Base-by-base conservation (phyloP, 53 echinoderm and acorn worm genomes). In the Luidia sarsii region DNA sequence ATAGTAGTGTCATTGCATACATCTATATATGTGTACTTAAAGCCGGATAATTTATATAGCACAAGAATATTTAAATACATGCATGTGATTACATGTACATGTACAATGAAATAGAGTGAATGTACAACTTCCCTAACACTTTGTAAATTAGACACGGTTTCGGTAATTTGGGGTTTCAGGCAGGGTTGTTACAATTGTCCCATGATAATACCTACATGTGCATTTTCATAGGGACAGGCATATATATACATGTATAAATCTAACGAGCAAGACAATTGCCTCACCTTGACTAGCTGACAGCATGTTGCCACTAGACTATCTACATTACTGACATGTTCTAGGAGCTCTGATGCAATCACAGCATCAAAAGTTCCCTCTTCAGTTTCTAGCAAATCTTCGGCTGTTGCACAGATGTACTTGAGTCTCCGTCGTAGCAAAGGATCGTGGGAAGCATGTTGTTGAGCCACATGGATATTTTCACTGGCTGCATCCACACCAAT, bases 251-350 rank as follows among this genome's bases (percentile, higher is more conserved):
- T 27, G 22, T 27, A 54, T 9, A 24, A 11, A 61, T 28, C 29
- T 10, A 22, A 14, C 28, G 10, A 35, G 22, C 11, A 0, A 70
- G 18, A 23, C 10, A 41, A n/a, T n/a, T n/a, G n/a, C 41, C 51
- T 70, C 61, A 99, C 99, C 94, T 94, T 99, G 7, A 79, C 71
- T 22, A 99, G 57, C 13, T 80, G 64, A 18, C 68, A 80, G 62
- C 99, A 99, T n/a, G 89, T 84, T 39, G 80, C 62, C 5, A 99
- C 84, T 50, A 99, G 84, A 25, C 80, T 68, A 16, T 84, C 87
- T 7, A 91, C 81, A 38, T 94, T 74, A 36, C 46, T 84, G 41
- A 99, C 94, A 85, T 99, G 99, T 64, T 99, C 99, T n/a, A 99
- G 39, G 27, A 99, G 94, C 80, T 99, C 99, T 13, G 99, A 94